These are phyloP conservation scores for Tichodroma muraria DNA, from an alignment of 2,113 vertebrate species.

Conservation along the genomic window DNA sequence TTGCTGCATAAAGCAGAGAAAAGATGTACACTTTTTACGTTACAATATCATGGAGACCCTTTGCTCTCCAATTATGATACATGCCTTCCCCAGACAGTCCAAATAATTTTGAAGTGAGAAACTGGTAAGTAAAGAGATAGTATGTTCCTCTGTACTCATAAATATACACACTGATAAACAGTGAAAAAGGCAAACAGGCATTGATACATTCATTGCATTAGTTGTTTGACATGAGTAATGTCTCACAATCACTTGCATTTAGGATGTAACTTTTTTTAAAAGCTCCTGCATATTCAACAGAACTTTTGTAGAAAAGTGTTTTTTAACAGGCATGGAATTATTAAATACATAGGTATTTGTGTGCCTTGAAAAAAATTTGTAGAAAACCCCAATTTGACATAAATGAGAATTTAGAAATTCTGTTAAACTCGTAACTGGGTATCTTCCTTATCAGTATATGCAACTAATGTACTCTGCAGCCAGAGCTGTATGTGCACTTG, in stretches of 20 bases:
- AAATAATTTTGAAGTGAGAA: not conserved
- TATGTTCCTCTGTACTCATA: not conserved
- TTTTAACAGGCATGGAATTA: not conserved
- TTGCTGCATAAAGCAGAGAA: not conserved
- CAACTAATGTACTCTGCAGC: not conserved
- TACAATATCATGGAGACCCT: not conserved
- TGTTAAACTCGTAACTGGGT: not conserved
- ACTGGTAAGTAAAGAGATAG: not conserved
- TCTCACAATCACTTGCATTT: not conserved
- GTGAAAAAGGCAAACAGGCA: not conserved
- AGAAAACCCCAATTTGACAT: not conserved
- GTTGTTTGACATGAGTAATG: not conserved
- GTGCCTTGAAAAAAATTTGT: not conserved
- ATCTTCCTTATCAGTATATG: not conserved
- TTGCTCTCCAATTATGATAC: not conserved
- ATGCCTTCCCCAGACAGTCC: not conserved
- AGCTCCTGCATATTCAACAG: not conserved
- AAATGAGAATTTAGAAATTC: not conserved
- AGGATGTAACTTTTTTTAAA: not conserved
- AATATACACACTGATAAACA: not conserved
- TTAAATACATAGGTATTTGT: not conserved
- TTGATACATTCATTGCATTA: not conserved
- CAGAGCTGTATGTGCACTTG: not conserved
- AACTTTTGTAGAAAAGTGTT: not conserved
- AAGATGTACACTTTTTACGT: rapidly evolving